Base-by-base conservation (phyloP, 2,797 vertebrate species). In the Microcaecilia unicolor region DNA sequence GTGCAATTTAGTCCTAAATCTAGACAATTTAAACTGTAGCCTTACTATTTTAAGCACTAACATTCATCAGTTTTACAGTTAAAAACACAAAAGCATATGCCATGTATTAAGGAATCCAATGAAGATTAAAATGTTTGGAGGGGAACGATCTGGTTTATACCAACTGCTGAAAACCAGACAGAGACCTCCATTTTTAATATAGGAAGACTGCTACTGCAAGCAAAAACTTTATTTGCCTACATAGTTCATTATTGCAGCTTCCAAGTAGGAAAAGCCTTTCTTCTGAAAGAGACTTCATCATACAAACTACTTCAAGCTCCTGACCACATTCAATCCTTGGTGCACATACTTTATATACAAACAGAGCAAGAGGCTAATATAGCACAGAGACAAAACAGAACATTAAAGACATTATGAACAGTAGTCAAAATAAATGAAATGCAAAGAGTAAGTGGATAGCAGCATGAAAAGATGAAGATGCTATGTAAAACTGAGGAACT, bases 151-250 rank as follows among this genome's bases (percentile, higher is more conserved):
- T 3, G 19, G 28, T 55, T 64, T 36, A 64, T 74, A 10, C 1
- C 19, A 8, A 15, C 72, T 79, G 25, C 45, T 23, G 52, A 54
- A 72, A 72, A 65, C 40, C 67, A 64, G 72, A 72, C 71, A 81
- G 78, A 85, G 70, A 65, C 72, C 81, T 70, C 75, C 74, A 42
- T 21, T 56, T 35, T 78, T 58, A 32, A 40, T 76, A 60, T 74
- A 72, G 80, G 82, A 81, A 64, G 50, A 21, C 70, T 75, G 71
- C 70, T 34, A 29, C 0, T 4, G 42, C 10, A 53, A 70, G 67
- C 80, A 78, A 76, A 18, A 2, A 23, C 10, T 32, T 40, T 16
- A 51, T 64, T 58, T 81, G 76, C 52, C 75, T 48, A 53, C 56
- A 31, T 1, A 3, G 28, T 9, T 22, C 24, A 43, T 30, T 41